A percentile compares a stretch with the other conserved stretches of the same genome.
phyloP scores from a whole-genome alignment of 1,140 invertebrate species.

The Grapholita molesta region DNA sequence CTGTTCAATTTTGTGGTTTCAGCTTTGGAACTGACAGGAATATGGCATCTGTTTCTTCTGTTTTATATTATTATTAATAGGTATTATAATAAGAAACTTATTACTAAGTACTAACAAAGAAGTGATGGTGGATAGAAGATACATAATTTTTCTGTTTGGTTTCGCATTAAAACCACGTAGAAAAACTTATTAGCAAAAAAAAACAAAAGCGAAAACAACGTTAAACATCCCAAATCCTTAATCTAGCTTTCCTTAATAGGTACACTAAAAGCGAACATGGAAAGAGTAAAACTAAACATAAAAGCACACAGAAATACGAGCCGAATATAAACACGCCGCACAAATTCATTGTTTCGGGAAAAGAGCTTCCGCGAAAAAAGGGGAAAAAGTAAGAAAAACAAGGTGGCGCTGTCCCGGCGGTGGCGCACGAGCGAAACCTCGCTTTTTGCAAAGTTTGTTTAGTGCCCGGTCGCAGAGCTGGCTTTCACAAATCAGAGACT shows the following conservation, averaged over 20 bases:
- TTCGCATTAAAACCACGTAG: not conserved
- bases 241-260: not conserved
- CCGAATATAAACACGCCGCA: slow-evolving; percentile 11
- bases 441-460: not conserved
- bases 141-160: too few relatives aligned
- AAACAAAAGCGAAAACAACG: not conserved
- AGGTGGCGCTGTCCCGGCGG: not conserved
- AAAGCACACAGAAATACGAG: slow-evolving; percentile 1
- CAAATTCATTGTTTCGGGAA: slow-evolving; percentile 4
- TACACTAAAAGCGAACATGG: not conserved
- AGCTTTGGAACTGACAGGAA: not conserved
- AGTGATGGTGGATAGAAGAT: too few relatives aligned
- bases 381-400: not conserved
- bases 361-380: not conserved
- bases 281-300: slow-evolving; percentile 7
- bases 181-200: not conserved
- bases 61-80: too few relatives aligned
- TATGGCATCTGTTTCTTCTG: not conserved
- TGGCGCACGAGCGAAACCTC: not conserved
- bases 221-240: not conserved
- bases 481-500: not conserved
- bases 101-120: too few relatives aligned
- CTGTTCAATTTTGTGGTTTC: not conserved
- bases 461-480: not conserved
- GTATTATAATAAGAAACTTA: too few relatives aligned